Conservation (phyloP, 1,140 invertebrate genomes). For the Diprion similis region DNA sequence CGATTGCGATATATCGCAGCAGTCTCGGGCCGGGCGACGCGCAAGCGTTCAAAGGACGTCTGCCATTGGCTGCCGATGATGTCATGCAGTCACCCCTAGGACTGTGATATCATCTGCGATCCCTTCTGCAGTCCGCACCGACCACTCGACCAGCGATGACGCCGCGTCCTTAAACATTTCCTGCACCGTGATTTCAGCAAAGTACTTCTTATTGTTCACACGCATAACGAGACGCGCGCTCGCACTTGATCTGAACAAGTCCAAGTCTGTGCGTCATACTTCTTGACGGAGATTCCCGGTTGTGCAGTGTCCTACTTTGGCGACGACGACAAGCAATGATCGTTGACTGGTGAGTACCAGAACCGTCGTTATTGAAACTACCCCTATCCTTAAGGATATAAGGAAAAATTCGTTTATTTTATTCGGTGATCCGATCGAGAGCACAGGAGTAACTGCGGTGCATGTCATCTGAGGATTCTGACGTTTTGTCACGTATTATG, state of each 20-base stretch:
- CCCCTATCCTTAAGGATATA: no score
- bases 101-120: conserved; percentile 58
- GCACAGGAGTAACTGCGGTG: no score
- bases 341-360: not conserved
- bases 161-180: conserved; percentile 43
- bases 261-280: not conserved
- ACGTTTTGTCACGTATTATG: no score
- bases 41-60: conserved; percentile 28
- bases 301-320: not conserved
- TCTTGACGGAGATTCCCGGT: not conserved
- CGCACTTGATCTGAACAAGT: no score
- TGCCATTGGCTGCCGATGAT: conserved; percentile 56
- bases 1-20: conserved; percentile 60
- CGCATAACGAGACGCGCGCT: no score
- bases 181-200: not conserved
- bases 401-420: no score
- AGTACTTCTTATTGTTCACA: no score
- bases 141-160: conserved; percentile 49
- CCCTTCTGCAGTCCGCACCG: conserved; percentile 59
- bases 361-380: no score
- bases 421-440: no score
- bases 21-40: conserved; percentile 36
- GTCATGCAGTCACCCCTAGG: conserved; percentile 59
- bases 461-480: no score
- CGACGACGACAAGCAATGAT: not conserved